phyloP scores from a whole-genome alignment of 35 echinoderm and acorn worm genomes.

The Patiria miniata region DNA sequence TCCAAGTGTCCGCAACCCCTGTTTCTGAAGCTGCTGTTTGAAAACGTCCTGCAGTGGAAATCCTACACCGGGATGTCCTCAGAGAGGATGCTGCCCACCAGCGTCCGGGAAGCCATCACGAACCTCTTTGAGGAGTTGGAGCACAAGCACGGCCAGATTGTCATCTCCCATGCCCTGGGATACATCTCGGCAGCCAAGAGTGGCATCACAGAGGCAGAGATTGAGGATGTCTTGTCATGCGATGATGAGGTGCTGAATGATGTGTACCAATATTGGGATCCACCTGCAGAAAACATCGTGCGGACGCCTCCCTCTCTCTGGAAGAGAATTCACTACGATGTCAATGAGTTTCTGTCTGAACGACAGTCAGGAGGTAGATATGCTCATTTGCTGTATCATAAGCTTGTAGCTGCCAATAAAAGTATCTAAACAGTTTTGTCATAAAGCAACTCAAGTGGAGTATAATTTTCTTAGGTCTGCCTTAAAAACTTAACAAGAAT shows the following conservation, averaged over 20 bases:
- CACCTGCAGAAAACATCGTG: slow-evolving; percentile 67
- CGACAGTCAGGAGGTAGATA: slow-evolving; percentile 65
- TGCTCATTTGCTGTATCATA: too few relatives aligned
- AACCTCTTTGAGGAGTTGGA: slow-evolving; percentile 77
- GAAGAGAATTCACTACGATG: slow-evolving; percentile 77
- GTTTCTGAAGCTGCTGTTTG: slow-evolving; percentile 84
- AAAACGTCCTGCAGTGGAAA: slow-evolving; percentile 69
- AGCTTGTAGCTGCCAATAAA: too few relatives aligned
- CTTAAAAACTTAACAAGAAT: too few relatives aligned
- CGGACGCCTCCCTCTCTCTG: slow-evolving; percentile 81
- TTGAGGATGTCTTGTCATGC: slow-evolving; percentile 87
- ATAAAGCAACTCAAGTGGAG: too few relatives aligned
- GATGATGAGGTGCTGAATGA: slow-evolving; percentile 83
- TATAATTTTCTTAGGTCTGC: too few relatives aligned
- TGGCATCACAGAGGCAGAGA: slow-evolving; percentile 69
- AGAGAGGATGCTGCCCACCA: slow-evolving; percentile 29
- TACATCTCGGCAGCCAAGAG: slow-evolving; percentile 79
- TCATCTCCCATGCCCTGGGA: slow-evolving; percentile 69
- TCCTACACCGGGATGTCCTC: slow-evolving; percentile 53
- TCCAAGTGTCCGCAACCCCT: slow-evolving; percentile 72
- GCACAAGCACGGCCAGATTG: slow-evolving; percentile 53
- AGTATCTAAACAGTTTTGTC: too few relatives aligned
- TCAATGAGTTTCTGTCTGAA: slow-evolving; percentile 67
- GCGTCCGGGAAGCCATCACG: slow-evolving; percentile 63
- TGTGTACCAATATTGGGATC: slow-evolving; percentile 95